phyloP scores from a whole-genome alignment of 2,797 vertebrate genomes.

The Tinamus major region DNA sequence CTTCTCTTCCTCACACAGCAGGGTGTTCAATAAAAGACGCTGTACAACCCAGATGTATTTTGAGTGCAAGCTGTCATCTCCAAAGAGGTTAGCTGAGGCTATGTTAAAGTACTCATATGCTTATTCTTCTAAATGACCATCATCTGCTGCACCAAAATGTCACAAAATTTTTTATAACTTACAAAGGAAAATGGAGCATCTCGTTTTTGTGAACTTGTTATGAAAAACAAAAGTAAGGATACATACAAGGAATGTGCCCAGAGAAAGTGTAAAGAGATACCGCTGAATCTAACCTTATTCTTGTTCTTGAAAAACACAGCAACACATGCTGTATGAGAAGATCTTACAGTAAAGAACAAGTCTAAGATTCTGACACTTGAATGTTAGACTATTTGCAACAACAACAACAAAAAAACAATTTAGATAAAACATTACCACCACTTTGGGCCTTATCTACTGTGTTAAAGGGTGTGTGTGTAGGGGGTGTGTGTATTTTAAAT shows the following conservation, averaged over 20 bases:
- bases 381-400: neutral
- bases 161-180: neutral
- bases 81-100: neutral
- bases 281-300: neutral
- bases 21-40: neutral
- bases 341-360: neutral
- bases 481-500: neutral
- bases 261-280: neutral
- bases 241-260: neutral
- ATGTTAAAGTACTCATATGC: neutral
- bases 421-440: neutral
- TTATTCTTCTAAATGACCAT: neutral
- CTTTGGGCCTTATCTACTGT: neutral
- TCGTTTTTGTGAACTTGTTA: neutral
- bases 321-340: neutral
- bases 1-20: neutral
- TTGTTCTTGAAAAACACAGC: neutral
- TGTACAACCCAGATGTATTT: neutral
- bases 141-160: neutral
- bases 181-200: neutral
- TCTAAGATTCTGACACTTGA: neutral
- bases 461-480: neutral
- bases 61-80: neutral
- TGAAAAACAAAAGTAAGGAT: neutral
- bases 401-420: neutral